phyloP scores from a whole-genome alignment of 2,888 invertebrate genomes.

The Drosophila tanythrix region DNA sequence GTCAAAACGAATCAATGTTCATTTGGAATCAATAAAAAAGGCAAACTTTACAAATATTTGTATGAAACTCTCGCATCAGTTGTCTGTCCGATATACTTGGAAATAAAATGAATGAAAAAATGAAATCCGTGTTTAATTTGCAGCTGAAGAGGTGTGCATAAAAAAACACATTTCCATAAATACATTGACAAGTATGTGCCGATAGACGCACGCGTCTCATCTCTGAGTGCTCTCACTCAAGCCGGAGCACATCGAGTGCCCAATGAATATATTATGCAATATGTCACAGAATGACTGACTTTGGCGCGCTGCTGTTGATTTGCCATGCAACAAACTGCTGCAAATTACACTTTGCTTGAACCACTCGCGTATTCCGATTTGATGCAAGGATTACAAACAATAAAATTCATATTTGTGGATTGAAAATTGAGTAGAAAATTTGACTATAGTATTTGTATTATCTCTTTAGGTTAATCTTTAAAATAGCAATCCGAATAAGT shows the following conservation, averaged over 20 bases:
- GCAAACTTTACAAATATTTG: conserved; percentile 1
- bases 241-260: conserved; percentile 52
- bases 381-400: background rate
- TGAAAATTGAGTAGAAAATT: background rate
- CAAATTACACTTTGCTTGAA: conserved; percentile 1
- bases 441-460: background rate
- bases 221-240: conserved; percentile 34
- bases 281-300: conserved; percentile 25
- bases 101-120: conserved; percentile 18
- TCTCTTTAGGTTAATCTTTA: background rate
- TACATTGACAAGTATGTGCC: conserved; percentile 25
- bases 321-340: conserved; percentile 28
- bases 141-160: conserved; percentile 17
- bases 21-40: conserved; percentile 29
- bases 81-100: conserved; percentile 1
- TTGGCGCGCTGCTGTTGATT: conserved; percentile 45
- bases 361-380: background rate
- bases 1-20: conserved; percentile 19
- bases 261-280: conserved; percentile 51
- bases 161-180: conserved; percentile 27
- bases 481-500: background rate
- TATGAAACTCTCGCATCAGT: background rate
- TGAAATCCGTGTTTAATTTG: conserved; percentile 23
- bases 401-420: conserved; percentile 12
- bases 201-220: conserved; percentile 16